Evolutionary conservation across 2,888 invertebrate species (phyloP).

Genomic region (Amphiduros pacificus): DNA sequence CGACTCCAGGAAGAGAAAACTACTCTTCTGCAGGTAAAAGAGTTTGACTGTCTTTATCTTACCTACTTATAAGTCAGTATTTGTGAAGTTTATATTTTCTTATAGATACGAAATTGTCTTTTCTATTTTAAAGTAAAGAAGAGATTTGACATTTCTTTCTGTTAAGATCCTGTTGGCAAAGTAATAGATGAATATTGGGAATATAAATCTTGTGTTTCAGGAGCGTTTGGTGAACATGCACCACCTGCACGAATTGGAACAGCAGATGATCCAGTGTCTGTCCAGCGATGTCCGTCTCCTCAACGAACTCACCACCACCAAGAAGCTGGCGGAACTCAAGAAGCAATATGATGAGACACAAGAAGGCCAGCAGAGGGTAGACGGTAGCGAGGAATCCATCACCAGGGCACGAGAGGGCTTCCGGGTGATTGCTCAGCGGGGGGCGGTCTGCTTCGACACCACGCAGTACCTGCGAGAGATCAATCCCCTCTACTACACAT

Average conservation of each 20-base stretch:
- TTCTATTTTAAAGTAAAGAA: too few relatives aligned
- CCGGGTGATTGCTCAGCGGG: constrained; percentile 52
- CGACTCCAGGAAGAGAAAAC: constrained; percentile 56
- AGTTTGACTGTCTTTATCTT: too few relatives aligned
- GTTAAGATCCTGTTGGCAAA: too few relatives aligned
- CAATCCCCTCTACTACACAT: constrained; percentile 51
- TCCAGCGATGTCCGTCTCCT: constrained; percentile 53
- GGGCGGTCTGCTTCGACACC: constrained; percentile 56
- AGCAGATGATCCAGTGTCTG: constrained; percentile 48
- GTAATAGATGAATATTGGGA: too few relatives aligned
- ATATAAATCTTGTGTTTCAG: constrained; percentile 31
- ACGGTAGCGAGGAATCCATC: constrained; percentile 44
- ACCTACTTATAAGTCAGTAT: too few relatives aligned
- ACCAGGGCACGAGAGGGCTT: constrained; percentile 51
- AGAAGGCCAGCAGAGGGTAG: constrained; percentile 53
- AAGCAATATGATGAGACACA: constrained; percentile 58
- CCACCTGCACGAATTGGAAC: constrained; percentile 42
- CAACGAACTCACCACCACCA: constrained; percentile 52
- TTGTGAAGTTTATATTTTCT: too few relatives aligned
- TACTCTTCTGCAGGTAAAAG: constrained; percentile 52
- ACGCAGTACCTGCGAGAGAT: constrained; percentile 54
- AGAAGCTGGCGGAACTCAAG: constrained; percentile 55
- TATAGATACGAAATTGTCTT: too few relatives aligned
- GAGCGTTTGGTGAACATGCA: constrained; percentile 52
- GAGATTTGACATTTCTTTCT: too few relatives aligned